Evolutionary conservation across 2,797 vertebrate genomes (phyloP), one percentile per base, ranked within the genome.

Genomic region (Sparidentex hasta): DNA sequence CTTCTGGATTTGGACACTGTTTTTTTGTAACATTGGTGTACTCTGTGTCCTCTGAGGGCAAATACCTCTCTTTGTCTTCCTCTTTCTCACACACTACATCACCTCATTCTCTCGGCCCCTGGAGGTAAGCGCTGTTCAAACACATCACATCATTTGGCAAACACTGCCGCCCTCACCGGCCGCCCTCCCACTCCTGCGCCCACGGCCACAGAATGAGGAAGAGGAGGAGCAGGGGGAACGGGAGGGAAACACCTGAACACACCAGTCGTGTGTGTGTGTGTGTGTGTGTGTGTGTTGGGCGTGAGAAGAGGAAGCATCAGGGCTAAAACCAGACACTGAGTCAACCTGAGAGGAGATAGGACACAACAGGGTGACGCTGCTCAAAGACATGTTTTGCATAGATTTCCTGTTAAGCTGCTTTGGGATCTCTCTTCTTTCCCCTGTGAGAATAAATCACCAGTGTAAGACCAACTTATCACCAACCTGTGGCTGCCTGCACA

Each of bases 141-240:
- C 86, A 92, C 89, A 91, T 90, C 86, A 86, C 85, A 84, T 93
- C 90, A 89, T 59, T 38, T 47, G 69, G 75, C 81, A 91, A 91
- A 92, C 90, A 88, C 67, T 51, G 44, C 44, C 44, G 14, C 81
- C 84, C 78, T 85, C 84, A 77, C 84, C 78, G 33, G 58, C 68
- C 57, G 4, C 72, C 63, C 62, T 66, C 48, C 46, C 41, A 17
- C 33, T 61, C 16, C 55, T 65, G 44, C 27, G 70, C 63, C 71
- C 44, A 7, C 65, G 73, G 57, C 81, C 69, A 21, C 11, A 7
- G 72, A 57, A 80, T 80, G 56, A 86, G 86, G 72, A 81, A 80
- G 80, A 89, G 68, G 72, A 63, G 63, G 65, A 78, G 55, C 2
- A 2, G 1, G 57, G 51, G 29, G 74, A 66, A 18, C 23, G 12